Base-by-base conservation (phyloP, 92 coral and sea anemone species). In the Actinostola sp. region DNA sequence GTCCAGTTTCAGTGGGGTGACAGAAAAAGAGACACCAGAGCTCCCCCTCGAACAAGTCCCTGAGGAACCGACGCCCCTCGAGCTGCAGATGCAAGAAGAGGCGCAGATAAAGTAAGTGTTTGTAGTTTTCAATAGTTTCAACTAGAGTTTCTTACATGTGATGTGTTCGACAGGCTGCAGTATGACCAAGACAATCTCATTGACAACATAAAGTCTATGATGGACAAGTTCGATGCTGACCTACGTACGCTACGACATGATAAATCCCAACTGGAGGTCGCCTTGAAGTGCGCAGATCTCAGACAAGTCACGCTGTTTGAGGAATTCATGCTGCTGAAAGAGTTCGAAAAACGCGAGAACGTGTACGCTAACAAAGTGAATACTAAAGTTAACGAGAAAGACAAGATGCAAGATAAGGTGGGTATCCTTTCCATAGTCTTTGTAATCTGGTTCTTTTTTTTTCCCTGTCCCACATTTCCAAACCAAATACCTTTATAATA, bases 221-320 rank as follows among this genome's bases (percentile, higher is more conserved):
- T 95, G 73, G 85, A 89, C 17, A 89, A 92, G 30, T 95, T 95
- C 65, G 99, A 95, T 75, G 99, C 97, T 25, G 97, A 95, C 57
- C 70, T 95, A 29, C 88, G 97, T 29, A 88, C 97, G 27, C 62
- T 95, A 44, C 88, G 92, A 17, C 99, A 92, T 53, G 99, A 95
- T 0, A 95, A 95, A 66, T 79, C 67, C 58, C 89, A 88, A 67
- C 74, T 78, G 52, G 97, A 95, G 67, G 94, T 92, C 49, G 93
- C 97, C 14, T 31, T 95, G 28, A 92, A 92, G 67, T 91, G 97
- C 66, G 99, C 99, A 44, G 97, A 95, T 67, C 85, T 95, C 31
- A 88, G 99, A 66, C 99, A 95, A 75, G 99, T 95, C 43, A 95
- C 99, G 31, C 86, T 95, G 67, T 95, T 95, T 79, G 99, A 95